Percentiles rank a stretch among this genome's conserved stretches.
Conservation (phyloP, 2,113 vertebrate species). For the Illadopsis cleaveri region DNA sequence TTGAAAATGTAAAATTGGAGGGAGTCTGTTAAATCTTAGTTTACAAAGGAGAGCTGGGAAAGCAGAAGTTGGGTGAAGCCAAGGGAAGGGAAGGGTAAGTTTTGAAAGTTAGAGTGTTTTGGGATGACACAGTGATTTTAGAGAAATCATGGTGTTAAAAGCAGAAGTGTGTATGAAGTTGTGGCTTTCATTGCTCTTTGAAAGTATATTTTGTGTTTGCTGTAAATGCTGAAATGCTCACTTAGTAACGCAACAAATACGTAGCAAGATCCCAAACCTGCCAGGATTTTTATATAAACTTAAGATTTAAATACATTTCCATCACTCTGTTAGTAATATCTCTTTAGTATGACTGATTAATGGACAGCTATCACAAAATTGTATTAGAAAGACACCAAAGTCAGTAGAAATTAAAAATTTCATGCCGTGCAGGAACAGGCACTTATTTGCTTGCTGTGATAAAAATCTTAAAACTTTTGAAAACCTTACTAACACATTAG, state of each 20-base stretch:
- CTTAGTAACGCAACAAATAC: background rate
- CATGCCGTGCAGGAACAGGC: background rate
- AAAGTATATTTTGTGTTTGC: background rate
- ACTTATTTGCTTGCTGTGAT: background rate
- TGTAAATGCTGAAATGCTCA: background rate
- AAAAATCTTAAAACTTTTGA: background rate
- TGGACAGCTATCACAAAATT: background rate
- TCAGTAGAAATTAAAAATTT: background rate
- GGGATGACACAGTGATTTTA: background rate
- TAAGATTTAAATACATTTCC: background rate
- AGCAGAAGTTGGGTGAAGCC: background rate
- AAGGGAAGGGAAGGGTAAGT: background rate
- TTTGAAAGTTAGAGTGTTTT: background rate
- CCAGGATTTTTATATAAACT: background rate
- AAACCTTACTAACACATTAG: background rate
- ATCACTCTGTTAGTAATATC: background rate
- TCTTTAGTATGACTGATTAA: background rate
- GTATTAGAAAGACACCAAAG: background rate
- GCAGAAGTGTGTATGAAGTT: background rate
- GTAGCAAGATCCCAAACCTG: background rate
- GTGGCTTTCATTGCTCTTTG: background rate
- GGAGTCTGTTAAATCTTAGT: background rate
- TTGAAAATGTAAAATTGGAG: background rate
- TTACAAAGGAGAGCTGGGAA: background rate
- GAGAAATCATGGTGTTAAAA: background rate